phyloP scores from a whole-genome alignment of 2,888 invertebrate species.

The Drosophila paramelanica region DNA sequence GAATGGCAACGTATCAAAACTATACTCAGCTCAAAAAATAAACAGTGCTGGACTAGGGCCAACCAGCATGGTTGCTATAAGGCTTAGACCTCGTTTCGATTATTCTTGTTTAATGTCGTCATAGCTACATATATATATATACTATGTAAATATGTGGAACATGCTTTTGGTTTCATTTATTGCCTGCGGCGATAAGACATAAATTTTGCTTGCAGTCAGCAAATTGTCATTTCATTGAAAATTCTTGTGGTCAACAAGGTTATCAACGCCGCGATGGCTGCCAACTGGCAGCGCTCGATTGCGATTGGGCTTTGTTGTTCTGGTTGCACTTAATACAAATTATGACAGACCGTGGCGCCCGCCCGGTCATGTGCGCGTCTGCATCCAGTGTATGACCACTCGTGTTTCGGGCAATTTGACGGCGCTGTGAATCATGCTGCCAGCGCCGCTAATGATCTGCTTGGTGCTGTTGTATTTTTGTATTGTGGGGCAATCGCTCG shows the following conservation, averaged over 20 bases:
- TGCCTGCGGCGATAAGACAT: conserved; percentile 56
- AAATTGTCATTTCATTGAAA: conserved; percentile 65
- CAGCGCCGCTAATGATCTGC: conserved; percentile 63
- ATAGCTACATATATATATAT: conserved; percentile 3
- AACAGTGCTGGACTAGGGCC: conserved; percentile 23
- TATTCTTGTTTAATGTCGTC: conserved; percentile 8
- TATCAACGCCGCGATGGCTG: conserved; percentile 58
- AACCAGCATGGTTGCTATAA: conserved; percentile 1
- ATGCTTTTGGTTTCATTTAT: conserved; percentile 51
- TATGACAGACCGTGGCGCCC: conserved; percentile 57
- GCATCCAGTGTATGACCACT: conserved; percentile 34
- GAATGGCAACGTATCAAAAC: conserved; percentile 25
- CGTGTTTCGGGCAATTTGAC: conserved; percentile 10
- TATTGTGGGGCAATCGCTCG: conserved; percentile 66
- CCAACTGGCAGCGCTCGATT: conserved; percentile 38
- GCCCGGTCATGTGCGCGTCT: conserved; percentile 8
- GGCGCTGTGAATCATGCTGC: conserved; percentile 69
- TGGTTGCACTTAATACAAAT: conserved; percentile 53
- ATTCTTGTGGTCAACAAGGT: conserved; percentile 79
- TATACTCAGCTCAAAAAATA: conserved; percentile 4
- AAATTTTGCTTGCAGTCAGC: conserved; percentile 45
- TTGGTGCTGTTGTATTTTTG: conserved; percentile 32
- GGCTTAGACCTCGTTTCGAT: conserved; percentile 1
- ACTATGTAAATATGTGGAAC: conserved; percentile 15
- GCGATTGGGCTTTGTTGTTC: conserved; percentile 39